Evolutionary conservation across 2,888 invertebrate genomes (phyloP).

Genomic region (Drosophila macrospina): DNA sequence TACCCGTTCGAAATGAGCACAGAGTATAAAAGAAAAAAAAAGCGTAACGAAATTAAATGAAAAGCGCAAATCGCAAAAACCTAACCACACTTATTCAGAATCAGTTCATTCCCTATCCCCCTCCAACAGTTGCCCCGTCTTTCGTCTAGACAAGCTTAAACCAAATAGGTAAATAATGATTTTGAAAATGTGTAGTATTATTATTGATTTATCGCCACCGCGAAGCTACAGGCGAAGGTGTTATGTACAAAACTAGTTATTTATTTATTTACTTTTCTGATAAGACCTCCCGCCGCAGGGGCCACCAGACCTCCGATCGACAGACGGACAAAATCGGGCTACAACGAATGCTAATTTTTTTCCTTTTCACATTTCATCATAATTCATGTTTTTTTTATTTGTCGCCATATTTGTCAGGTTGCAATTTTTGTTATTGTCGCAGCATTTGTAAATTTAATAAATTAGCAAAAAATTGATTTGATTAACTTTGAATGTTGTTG

Average conservation of each 20-base stretch:
- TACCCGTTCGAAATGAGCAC: slow-evolving; percentile 74
- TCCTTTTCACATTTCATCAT: slow-evolving; percentile 56
- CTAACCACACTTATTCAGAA: slow-evolving; percentile 71
- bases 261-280: slow-evolving; percentile 80
- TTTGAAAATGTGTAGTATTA: slow-evolving; percentile 65
- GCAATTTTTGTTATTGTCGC: slow-evolving; percentile 66
- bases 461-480: slow-evolving; percentile 80
- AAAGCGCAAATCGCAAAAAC: slow-evolving; percentile 70
- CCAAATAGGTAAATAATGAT: slow-evolving; percentile 65
- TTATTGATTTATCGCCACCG: slow-evolving; percentile 75
- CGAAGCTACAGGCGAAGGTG: slow-evolving; percentile 62
- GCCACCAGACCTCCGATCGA: slow-evolving; percentile 20
- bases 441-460: slow-evolving; percentile 76
- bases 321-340: slow-evolving; percentile 18
- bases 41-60: slow-evolving; percentile 75
- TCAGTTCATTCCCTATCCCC: slow-evolving; percentile 28
- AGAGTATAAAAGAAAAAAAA: slow-evolving; percentile 51
- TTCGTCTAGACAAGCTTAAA: slow-evolving; percentile 35
- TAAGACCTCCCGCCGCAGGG: slow-evolving; percentile 56
- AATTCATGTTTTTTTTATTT: slow-evolving; percentile 39
- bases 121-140: neutral
- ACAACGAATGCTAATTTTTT: slow-evolving; percentile 67
- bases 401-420: slow-evolving; percentile 64
- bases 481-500: slow-evolving; percentile 68
- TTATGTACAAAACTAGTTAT: slow-evolving; percentile 71